Percentiles rank a stretch among this genome's conserved stretches.
phyloP scores from a whole-genome alignment of 2,797 vertebrate genomes.

The Anolis apletophallus region DNA sequence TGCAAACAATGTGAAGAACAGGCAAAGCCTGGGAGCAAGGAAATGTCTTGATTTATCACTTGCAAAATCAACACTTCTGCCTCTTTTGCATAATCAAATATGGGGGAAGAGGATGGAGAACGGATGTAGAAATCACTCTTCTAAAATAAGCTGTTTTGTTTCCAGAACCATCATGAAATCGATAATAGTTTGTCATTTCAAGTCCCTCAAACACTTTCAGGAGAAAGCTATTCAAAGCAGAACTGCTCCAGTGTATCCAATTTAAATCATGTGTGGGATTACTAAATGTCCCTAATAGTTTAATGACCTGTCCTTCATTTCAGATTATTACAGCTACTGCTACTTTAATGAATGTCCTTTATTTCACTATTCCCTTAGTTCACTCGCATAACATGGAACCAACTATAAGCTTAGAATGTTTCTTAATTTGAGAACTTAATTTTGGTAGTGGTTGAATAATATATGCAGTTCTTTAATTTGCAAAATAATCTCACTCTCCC shows the following conservation, averaged over 20 bases:
- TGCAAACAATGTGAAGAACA: not conserved
- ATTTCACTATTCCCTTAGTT: not conserved
- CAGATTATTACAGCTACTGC: slow-evolving; percentile 3
- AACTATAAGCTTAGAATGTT: not conserved
- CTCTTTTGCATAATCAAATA: slow-evolving; percentile 23
- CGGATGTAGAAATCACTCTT: slow-evolving; percentile 8
- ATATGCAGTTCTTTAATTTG: not conserved
- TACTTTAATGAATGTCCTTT: not conserved
- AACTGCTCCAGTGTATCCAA: not conserved
- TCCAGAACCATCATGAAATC: not conserved
- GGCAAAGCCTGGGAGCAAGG: slow-evolving; percentile 34
- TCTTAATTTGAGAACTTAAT: not conserved
- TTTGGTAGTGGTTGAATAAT: not conserved
- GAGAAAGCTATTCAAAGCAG: not conserved
- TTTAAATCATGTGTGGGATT: not conserved
- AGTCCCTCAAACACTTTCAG: not conserved
- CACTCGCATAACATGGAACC: not conserved
- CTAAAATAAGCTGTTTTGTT: slow-evolving; percentile 18
- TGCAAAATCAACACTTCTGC: slow-evolving; percentile 40
- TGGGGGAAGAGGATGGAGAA: not conserved
- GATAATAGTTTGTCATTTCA: not conserved
- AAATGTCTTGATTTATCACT: slow-evolving; percentile 36
- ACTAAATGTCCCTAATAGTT: not conserved
- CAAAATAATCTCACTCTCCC: not conserved
- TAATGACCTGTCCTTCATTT: slow-evolving; percentile 13